Percentiles rank a stretch among this genome's conserved stretches.
Conservation (phyloP, 1,140 invertebrate species). For the Ceratina calcarata region DNA sequence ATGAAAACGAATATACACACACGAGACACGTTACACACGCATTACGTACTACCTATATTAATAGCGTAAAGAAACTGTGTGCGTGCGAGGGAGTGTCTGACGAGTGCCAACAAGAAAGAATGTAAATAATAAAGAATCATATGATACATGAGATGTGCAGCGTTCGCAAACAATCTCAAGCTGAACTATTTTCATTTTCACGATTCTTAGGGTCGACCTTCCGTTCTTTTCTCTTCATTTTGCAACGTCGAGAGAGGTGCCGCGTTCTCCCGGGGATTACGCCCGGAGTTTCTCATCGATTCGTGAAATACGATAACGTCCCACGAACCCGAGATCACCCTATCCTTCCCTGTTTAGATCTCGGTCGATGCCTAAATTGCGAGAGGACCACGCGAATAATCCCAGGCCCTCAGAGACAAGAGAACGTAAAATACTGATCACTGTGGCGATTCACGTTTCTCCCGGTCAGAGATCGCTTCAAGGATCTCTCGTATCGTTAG, state of each 20-base stretch:
- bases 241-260: too few relatives aligned
- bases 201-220: neutral
- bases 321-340: neutral
- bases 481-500: too few relatives aligned
- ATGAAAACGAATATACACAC: neutral
- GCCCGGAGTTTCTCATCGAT: too few relatives aligned
- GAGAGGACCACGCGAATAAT: neutral
- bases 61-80: slow-evolving; percentile 33
- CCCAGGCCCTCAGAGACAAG: neutral
- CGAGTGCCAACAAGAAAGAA: slow-evolving; percentile 36
- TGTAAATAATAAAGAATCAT: slow-evolving; percentile 48
- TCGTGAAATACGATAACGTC: too few relatives aligned
- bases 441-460: too few relatives aligned
- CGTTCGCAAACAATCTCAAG: too few relatives aligned
- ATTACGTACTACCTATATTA: slow-evolving; percentile 45
- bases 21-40: slow-evolving; percentile 4
- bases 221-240: neutral
- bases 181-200: neutral
- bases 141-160: slow-evolving; percentile 8
- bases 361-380: neutral
- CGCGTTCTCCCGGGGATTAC: too few relatives aligned
- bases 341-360: neutral
- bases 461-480: too few relatives aligned
- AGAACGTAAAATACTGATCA: neutral
- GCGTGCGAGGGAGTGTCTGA: slow-evolving; percentile 42